Conservation (phyloP, 2,113 vertebrate species). For the Stegastes partitus region DNA sequence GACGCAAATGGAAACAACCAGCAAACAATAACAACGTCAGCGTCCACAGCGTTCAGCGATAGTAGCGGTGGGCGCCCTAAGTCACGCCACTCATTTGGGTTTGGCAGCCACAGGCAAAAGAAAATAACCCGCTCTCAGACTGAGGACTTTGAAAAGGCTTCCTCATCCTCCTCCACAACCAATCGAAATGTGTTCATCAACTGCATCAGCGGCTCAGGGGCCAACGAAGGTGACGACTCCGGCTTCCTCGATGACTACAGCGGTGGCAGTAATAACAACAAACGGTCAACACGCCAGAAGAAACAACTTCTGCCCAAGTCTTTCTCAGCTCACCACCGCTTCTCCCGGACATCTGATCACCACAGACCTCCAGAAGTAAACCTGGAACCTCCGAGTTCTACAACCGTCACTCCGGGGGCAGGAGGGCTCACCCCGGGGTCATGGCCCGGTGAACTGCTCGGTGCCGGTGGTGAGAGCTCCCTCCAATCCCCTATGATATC, state of each 20-base stretch:
- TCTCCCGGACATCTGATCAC: constrained; percentile 88
- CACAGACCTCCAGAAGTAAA: constrained; percentile 83
- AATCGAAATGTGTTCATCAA: constrained; percentile 97
- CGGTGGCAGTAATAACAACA: constrained; percentile 81
- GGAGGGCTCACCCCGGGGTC: constrained; percentile 83
- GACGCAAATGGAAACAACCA: constrained; percentile 85
- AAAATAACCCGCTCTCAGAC: constrained; percentile 96
- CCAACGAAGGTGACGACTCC: constrained; percentile 94
- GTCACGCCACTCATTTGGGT: constrained; percentile 90
- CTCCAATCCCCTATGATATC: constrained; percentile 92
- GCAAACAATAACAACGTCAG: constrained; percentile 64
- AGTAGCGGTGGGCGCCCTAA: constrained; percentile 83
- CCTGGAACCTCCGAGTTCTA: constrained; percentile 76
- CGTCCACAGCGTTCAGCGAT: constrained; percentile 79
- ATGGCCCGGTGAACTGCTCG: constrained; percentile 84
- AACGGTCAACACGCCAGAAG: constrained; percentile 86
- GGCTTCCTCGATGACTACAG: constrained; percentile 93
- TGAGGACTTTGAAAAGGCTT: constrained; percentile 92
- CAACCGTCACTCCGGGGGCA: constrained; percentile 50
- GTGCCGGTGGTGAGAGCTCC: constrained; percentile 88
- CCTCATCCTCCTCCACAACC: constrained; percentile 75
- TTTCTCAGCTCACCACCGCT: constrained; percentile 93
- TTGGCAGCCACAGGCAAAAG: constrained; percentile 90
- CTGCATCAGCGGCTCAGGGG: constrained; percentile 93
- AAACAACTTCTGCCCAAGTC: constrained; percentile 94